phyloP scores from a whole-genome alignment of 1,140 invertebrate species.

The Radopholus similis region DNA sequence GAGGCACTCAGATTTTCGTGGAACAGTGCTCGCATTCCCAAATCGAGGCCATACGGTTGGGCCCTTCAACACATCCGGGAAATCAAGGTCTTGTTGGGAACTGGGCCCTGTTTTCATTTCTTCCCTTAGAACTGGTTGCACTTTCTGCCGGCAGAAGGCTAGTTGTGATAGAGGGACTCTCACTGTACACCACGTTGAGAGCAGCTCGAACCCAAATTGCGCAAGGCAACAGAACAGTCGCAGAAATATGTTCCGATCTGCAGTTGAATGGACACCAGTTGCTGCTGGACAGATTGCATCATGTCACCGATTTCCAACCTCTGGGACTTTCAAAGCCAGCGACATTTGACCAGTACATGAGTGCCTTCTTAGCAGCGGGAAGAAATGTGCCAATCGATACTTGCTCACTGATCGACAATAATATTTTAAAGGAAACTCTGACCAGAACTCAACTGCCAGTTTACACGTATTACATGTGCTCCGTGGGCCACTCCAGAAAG shows the following conservation, averaged over 20 bases:
- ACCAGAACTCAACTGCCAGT: conserved; percentile 5
- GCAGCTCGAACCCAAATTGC: conserved; percentile 28
- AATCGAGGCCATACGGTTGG: conserved; percentile 12
- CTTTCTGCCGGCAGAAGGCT: conserved; percentile 20
- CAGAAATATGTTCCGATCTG: conserved; percentile 24
- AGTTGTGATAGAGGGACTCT: conserved; percentile 29
- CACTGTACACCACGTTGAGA: conserved; percentile 18
- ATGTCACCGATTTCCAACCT: conserved; percentile 17
- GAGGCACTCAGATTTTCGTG: conserved; percentile 21
- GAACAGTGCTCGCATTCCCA: conserved; percentile 20
- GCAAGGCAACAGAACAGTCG: conserved; percentile 19
- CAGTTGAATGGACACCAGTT: conserved; percentile 28
- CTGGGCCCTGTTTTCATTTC: neutral
- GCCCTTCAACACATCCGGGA: conserved; percentile 19
- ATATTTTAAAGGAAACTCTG: conserved; percentile 6
- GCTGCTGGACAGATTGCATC: conserved; percentile 14
- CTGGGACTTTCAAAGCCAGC: conserved; percentile 10
- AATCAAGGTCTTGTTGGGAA: conserved; percentile 22
- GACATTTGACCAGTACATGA: conserved; percentile 31
- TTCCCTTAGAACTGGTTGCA: conserved; percentile 15
- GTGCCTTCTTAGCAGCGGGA: conserved; percentile 14
- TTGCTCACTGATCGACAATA: neutral
- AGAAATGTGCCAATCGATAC: conserved; percentile 7
- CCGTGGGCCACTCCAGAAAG: neutral
- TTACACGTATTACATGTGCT: conserved; percentile 5